Base-by-base conservation (phyloP, 2,113 vertebrate genomes). In the Petroica traversi region DNA sequence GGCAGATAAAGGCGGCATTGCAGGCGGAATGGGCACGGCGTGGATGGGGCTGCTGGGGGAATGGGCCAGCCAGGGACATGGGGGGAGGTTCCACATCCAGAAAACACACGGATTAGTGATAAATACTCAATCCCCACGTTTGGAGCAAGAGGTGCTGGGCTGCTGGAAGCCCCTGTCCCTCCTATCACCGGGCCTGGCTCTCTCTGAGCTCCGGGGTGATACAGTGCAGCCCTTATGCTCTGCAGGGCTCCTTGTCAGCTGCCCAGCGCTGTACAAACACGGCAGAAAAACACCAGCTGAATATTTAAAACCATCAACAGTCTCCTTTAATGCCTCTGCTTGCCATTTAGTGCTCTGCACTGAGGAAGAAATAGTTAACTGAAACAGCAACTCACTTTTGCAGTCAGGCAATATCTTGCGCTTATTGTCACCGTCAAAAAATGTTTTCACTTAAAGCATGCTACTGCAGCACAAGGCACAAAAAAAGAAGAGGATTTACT, bases 161-260 rank as follows among this genome's bases (percentile, higher is more conserved):
- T 66, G 41, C 74, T 51, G 3, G 4, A 84, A 90, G 85, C 23
- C 48, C 55, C 83, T 5, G 1, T 62, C 77, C 57, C 34, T 61
- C 24, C 19, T 59, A 20, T 23, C 6, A 17, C 93, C 14, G 26
- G 4, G 2, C 28, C 62, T 64, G 73, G 23, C 73, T 75, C 59
- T 28, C 84, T 77, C 68, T 19, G 11, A 5, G 52, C 82, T 51
- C 73, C 45, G 73, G 40, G 78, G 31, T 12, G 87, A 73, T 61
- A 92, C 91, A 95, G 74, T 93, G 89, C 80, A 40, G 58, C 89
- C 29, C 20, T 96, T 97, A 95, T 89, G 87, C 84, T 95, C 89
- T 49, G 91, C 89, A 93, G 58, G 83, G 12, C 77, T 72, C 29
- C 91, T 61, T 57, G 77, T 89, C 94, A 89, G n/a, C 89, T 91